Base-by-base conservation (phyloP, 2,113 vertebrate genomes). In the Sciurus niger region DNA sequence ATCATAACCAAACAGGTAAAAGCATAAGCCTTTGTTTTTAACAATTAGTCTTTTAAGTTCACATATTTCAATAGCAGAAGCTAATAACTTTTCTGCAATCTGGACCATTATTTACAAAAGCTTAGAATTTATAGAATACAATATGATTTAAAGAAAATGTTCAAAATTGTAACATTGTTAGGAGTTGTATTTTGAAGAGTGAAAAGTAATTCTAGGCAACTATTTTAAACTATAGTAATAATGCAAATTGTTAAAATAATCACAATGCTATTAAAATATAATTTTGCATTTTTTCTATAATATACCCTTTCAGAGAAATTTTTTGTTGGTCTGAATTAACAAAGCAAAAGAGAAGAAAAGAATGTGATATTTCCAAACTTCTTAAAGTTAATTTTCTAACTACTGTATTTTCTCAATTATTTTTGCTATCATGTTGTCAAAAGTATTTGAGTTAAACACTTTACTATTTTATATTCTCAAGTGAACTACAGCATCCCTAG, bases 321-420 rank as follows among this genome's bases (percentile, higher is more conserved):
- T 48, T 96, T 0, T 63, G 11, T 34, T 90, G 9, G 18, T 58
- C 65, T 97, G 72, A 97, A 92, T 96, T 96, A 95, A 46, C 73
- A 93, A 90, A 97, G 76, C 89, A 95, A 96, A 93, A 93, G n/a
- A 92, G 53, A 96, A 98, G 79, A 92, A 93, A 24, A 24, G 32
- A 97, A 88, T 85, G 12, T 6, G 0, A 40, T 74, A 88, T 80
- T 58, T 80, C 51, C 32, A 92, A 70, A 77, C 4, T 79, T 9
- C 30, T 46, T 63, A 43, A 40, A 1, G 30, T 72, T 86, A n/a
- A 0, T 25, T 87, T 0, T 3, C 32, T 90, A 96, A 43, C 10
- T 90, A 32, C 14, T 48, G 58, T 24, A 2, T 67, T 93, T 97
- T 87, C 83, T 96, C 40, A 78, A 79, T 37, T 76, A 28, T 32